Conservation (phyloP, 2,888 invertebrate species). For the Macrosoma leucophasiata region DNA sequence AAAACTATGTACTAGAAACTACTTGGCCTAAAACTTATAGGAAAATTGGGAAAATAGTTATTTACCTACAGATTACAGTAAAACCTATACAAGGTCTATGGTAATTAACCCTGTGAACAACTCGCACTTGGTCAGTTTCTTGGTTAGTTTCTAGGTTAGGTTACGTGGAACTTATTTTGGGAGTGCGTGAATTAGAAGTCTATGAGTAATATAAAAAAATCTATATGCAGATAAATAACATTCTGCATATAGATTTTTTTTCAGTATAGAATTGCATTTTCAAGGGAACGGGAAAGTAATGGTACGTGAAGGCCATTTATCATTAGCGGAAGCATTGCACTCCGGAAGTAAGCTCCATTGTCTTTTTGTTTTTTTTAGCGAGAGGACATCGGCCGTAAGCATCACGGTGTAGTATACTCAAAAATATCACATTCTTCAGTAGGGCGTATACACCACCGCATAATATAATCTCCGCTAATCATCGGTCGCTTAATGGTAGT, state of each 20-base stretch:
- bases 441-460: not conserved
- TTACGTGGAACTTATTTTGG: too few species aligned
- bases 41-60: too few species aligned
- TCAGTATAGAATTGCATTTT: not conserved
- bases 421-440: constrained; percentile 25
- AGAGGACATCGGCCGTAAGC: constrained; percentile 36
- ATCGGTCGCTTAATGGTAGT: too few species aligned
- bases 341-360: constrained; percentile 51
- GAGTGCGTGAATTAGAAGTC: too few species aligned
- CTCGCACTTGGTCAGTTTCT: too few species aligned
- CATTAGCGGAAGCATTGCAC: constrained; percentile 51
- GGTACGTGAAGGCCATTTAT: constrained; percentile 31
- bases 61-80: too few species aligned
- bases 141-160: too few species aligned
- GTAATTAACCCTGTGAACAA: too few species aligned
- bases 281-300: constrained; percentile 14
- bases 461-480: too few species aligned
- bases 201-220: constrained; percentile 7
- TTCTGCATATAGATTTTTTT: constrained; percentile 1
- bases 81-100: too few species aligned
- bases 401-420: constrained; percentile 31
- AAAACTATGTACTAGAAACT: too few species aligned
- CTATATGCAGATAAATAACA: constrained; percentile 7
- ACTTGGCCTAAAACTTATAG: too few species aligned
- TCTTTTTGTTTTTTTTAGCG: constrained; percentile 49